Base-by-base conservation (phyloP, 2,797 vertebrate genomes). In the Loris lydekkerianus region DNA sequence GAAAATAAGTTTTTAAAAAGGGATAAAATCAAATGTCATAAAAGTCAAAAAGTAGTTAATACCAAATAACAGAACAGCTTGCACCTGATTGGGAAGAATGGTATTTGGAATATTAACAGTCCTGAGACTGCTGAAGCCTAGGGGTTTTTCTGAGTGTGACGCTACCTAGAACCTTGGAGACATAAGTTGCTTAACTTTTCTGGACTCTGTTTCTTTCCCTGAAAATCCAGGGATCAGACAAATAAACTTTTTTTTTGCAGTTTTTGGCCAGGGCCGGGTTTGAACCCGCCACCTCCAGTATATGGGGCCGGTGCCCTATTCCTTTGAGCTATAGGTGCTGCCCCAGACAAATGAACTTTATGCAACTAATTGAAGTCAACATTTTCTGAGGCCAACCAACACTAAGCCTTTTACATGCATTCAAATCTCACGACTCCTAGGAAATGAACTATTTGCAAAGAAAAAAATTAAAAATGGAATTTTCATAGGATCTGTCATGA, bases 61-160 rank as follows among this genome's bases (percentile, higher is more conserved):
- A 75, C 60, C 46, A 88, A 91, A 61, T 73, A n/a, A 65, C 8
- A 73, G 61, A 58, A n/a, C 2, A 27, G 17, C 14, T 15, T 27
- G 5, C 4, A 56, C n/a, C 91, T 31, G 34, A 8, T 34, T 34
- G 8, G 46, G 29, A 67, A 75, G 40, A 85, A 23, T 3, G 4
- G 29, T 56, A 0, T 2, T 0, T 20, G 20, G 15, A 3, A 13
- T 46, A 17, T 17, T 23, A 8, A 65, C 21, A 69, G 2, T 25
- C 56, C 20, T 31, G 58, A 65, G 1, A 0, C 3, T 2, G 21
- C 29, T 31, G 84, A 53, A 78, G 60, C 3, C 72, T 3, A 13
- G 37, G 37, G 34, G 63, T 29, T 56, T 20, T 53, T 37, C 78
- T 34, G 5, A 76, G 10, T 86, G 15, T 86, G 46, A 53, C 18